Conservation (phyloP, 1,140 invertebrate species). For the Zaprionus taronus region DNA sequence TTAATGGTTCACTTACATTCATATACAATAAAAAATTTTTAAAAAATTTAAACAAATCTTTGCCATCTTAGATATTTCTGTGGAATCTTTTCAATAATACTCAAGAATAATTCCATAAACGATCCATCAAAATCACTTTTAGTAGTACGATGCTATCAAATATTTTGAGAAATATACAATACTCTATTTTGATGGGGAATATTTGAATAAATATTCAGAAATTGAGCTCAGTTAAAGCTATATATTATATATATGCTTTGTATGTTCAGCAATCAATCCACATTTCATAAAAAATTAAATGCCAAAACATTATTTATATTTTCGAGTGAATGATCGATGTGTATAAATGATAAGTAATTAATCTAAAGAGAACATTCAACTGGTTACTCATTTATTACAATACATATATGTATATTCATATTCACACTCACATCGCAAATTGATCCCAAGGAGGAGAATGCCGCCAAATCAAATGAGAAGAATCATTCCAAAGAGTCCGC, state of each 20-base stretch:
- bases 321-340: not conserved
- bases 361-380: conserved; percentile 1
- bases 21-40: not conserved
- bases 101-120: not conserved
- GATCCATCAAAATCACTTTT: not conserved
- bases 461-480: conserved; percentile 12
- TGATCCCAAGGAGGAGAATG: conserved; percentile 2
- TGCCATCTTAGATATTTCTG: too few relatives aligned
- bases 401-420: conserved; percentile 3
- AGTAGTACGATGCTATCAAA: too few relatives aligned
- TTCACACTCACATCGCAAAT: conserved; percentile 26
- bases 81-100: not conserved
- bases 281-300: not conserved
- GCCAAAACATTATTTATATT: not conserved
- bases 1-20: too few relatives aligned
- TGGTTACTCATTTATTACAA: not conserved
- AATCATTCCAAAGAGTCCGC: conserved; percentile 5
- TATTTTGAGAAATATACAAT: not conserved
- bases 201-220: not conserved
- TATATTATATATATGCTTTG: not conserved
- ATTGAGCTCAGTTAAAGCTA: not conserved
- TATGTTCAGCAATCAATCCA: not conserved
- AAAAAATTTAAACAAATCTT: too few relatives aligned
- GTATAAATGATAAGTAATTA: not conserved
- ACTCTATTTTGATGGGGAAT: not conserved